Evolutionary conservation across 2,888 invertebrate species (phyloP).

Genomic region (Ophion ventricosus): DNA sequence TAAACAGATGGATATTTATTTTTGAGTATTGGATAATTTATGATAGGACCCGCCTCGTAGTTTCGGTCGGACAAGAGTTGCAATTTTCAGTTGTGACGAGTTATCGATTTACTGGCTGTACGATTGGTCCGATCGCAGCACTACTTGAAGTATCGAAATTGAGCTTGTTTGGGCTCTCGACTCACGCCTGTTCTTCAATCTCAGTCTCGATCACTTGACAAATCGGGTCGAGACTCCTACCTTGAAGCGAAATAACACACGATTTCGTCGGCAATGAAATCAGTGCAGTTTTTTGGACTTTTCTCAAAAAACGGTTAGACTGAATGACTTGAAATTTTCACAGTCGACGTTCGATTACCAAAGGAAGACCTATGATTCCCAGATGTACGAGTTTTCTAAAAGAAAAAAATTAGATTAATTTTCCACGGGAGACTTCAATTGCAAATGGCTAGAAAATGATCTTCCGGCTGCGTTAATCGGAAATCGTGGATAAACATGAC

Average conservation of each 20-base stretch:
- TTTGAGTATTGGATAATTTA: slow-evolving; percentile 4
- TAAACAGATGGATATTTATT: slow-evolving; percentile 18
- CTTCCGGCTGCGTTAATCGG: not conserved
- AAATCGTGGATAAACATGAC: not conserved
- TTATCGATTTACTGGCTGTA: not conserved
- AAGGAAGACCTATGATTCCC: not conserved
- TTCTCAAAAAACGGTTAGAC: not conserved
- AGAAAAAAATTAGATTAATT: too few species aligned
- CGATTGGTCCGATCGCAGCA: not conserved
- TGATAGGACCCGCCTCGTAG: not conserved
- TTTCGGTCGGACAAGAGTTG: not conserved
- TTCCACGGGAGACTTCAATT: not conserved
- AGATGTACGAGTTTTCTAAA: too few species aligned
- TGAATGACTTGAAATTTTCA: not conserved
- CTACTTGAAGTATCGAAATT: not conserved
- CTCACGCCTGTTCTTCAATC: not conserved
- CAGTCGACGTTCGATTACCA: not conserved
- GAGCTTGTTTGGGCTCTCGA: not conserved
- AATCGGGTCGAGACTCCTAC: slow-evolving; percentile 4
- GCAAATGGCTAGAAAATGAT: not conserved
- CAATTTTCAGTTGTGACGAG: not conserved
- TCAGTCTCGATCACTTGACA: not conserved
- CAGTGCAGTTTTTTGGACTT: not conserved
- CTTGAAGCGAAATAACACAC: not conserved
- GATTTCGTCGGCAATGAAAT: too few species aligned